Base-by-base conservation (phyloP, 2,113 vertebrate species). In the Mustela nigripes region DNA sequence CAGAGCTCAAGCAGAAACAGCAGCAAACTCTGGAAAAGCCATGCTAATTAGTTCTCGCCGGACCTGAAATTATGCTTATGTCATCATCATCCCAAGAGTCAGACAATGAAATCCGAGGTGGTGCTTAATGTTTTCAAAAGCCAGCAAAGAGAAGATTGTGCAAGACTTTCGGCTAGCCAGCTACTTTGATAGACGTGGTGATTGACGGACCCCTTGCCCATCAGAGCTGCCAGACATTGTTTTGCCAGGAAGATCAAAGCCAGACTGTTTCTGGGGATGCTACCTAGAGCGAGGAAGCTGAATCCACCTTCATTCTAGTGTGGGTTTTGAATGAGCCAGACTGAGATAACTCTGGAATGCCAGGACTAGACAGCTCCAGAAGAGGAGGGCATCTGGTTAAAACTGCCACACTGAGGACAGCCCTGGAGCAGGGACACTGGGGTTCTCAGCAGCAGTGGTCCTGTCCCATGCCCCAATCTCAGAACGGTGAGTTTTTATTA, bases 311-410 rank as follows among this genome's bases (percentile, higher is more conserved):
- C 14, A 10, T 78, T 36, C 39, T 45, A 45, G 24, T 9, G 36
- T 67, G 50, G n/a, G n/a, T 69, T 81, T 11, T 45, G 14, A 85
- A 86, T 48, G 28, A 86, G 62, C 0, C 1, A 39, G 42, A 31
- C 42, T 33, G 21, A 69, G 39, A 42, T 18, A 45, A 15, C 33
- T 11, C 7, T 4, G 19, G 78, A 39, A 73, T 9, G 5, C n/a
- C 9, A 4, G 39, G 71, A 91, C 45, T 33, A 26, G 48, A 26
- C 11, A 36, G 15, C 33, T 63, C 15, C 14, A 18, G 74, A 31
- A 39, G 28, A 33, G 22, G 7, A 1, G 45, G 4, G 9, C 0
- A 2, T 31, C 45, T 73, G 24, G 1, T 11, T 58, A 10, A 42
- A 15, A 10, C 62, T 45, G 33, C 24, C 45, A 1, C 42, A 53